Percentiles rank a stretch among this genome's conserved stretches.
These are phyloP conservation scores for Notospermus geniculatus DNA, from an alignment of 1,140 invertebrate genomes.

Conservation along the genomic window DNA sequence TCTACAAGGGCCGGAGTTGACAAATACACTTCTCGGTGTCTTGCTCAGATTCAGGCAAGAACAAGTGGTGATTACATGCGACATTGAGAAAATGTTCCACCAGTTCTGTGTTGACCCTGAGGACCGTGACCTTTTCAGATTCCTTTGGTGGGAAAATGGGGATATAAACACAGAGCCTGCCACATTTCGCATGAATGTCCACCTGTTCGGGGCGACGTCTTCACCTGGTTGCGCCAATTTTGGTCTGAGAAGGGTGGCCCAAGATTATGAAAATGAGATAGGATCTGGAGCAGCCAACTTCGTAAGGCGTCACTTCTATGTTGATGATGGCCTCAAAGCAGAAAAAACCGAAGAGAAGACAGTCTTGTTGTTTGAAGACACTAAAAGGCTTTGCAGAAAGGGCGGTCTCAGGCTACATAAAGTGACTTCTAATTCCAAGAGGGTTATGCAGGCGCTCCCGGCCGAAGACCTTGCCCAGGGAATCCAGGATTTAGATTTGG, in stretches of 20 bases:
- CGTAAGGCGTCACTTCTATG: conserved; percentile 9
- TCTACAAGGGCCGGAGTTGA: not conserved
- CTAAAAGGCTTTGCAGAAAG: not conserved
- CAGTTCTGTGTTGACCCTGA: not conserved
- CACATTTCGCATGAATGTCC: not conserved
- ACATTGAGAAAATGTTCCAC: conserved; percentile 6
- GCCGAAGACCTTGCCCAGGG: not conserved
- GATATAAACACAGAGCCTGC: not conserved
- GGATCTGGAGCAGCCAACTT: not conserved
- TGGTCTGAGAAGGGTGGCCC: not conserved
- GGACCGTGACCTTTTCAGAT: not conserved
- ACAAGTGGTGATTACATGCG: too few species aligned
- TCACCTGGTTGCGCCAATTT: not conserved
- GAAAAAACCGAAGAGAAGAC: not conserved
- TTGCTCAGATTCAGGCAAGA: too few species aligned
- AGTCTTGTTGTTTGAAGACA: not conserved
- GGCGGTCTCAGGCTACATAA: conserved; percentile 9
- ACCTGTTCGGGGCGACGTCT: not conserved
- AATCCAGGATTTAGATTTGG: not conserved
- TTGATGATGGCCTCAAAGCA: conserved; percentile 8
- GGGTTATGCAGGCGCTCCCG: not conserved
- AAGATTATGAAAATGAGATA: not conserved
- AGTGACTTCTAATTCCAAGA: not conserved
- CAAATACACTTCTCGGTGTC: not conserved
- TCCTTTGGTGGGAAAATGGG: conserved; percentile 1